These are phyloP conservation scores for Polypedilum vanderplanki DNA, from an alignment of 1,140 invertebrate genomes.

Conservation along the genomic window DNA sequence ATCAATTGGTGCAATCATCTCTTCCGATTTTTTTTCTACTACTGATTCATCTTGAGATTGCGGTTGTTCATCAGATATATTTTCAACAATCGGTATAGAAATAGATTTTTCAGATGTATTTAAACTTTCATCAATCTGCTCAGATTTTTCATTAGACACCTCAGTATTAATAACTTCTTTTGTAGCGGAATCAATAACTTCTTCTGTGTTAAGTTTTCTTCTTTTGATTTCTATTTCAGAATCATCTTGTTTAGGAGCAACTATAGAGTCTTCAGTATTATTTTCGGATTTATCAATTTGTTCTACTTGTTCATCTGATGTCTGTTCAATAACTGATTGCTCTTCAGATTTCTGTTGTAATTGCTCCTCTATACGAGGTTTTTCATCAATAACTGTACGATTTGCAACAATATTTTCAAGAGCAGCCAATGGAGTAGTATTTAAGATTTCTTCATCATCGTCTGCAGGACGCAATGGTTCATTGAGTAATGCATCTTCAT, in stretches of 20 bases:
- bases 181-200: neutral
- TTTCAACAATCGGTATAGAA: neutral
- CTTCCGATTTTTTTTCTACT: neutral
- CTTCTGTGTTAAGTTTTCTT: neutral
- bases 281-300: neutral
- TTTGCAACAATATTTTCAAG: conserved; percentile 22
- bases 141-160: neutral
- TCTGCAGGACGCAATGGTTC: neutral
- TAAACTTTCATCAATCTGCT: neutral
- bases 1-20: neutral
- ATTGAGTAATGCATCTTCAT: neutral
- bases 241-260: neutral
- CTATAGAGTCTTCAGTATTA: neutral
- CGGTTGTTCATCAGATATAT: neutral
- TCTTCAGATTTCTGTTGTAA: neutral
- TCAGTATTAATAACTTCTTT: neutral
- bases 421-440: neutral
- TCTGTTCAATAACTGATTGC: neutral
- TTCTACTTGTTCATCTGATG: neutral
- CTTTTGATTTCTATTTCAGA: neutral
- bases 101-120: too few species aligned
- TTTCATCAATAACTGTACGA: neutral
- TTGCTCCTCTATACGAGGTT: neutral
- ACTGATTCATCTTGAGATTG: neutral
- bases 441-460: conserved; percentile 10